Evolutionary conservation across 1,140 invertebrate species (phyloP).

Genomic region (Drosophila insularis): DNA sequence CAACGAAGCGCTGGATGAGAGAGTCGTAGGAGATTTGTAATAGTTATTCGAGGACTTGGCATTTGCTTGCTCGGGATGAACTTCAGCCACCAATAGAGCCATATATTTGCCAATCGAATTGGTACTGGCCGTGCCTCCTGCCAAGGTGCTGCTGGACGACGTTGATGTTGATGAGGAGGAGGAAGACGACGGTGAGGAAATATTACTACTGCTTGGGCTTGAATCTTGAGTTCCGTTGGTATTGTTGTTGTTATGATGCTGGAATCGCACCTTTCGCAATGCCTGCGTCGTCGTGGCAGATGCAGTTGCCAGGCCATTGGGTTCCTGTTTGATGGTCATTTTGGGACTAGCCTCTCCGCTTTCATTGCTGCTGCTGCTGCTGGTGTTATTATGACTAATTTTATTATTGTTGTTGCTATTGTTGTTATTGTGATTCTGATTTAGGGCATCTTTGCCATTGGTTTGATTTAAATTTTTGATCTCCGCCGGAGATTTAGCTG

Average conservation of each 20-base stretch:
- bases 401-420: constrained; percentile 23
- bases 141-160: constrained; percentile 47
- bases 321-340: constrained; percentile 57
- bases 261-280: constrained; percentile 67
- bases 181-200: constrained; percentile 32
- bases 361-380: constrained; percentile 22
- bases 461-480: constrained; percentile 39
- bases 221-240: constrained; percentile 38
- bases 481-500: constrained; percentile 35
- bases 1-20: constrained; percentile 77
- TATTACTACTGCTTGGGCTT: constrained; percentile 26
- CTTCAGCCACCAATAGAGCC: constrained; percentile 82
- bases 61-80: constrained; percentile 82
- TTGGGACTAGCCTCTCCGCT: constrained; percentile 33
- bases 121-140: constrained; percentile 61
- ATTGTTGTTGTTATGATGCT: constrained; percentile 54
- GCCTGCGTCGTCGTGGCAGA: constrained; percentile 54
- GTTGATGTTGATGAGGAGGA: constrained; percentile 28
- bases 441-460: constrained; percentile 41
- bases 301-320: constrained; percentile 44
- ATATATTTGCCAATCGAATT: constrained; percentile 73
- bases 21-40: constrained; percentile 76
- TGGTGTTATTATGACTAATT: constrained; percentile 34
- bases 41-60: constrained; percentile 60
- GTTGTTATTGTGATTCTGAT: constrained; percentile 34